phyloP scores from a whole-genome alignment of 2,888 invertebrate genomes.

The Physocephala rufipes region DNA sequence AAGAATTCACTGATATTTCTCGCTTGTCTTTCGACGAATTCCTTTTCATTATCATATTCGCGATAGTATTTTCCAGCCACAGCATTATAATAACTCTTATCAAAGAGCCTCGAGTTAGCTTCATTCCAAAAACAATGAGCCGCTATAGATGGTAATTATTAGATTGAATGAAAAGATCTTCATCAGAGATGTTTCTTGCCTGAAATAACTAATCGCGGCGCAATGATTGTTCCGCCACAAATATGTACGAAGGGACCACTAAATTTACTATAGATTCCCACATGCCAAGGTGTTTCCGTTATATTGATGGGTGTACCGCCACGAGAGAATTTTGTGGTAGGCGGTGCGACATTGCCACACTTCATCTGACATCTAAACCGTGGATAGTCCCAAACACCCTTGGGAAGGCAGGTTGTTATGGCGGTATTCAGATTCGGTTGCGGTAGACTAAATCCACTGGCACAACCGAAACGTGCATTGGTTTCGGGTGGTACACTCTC shows the following conservation, averaged over 20 bases:
- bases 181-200: slow-evolving; percentile 1
- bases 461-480: slow-evolving; percentile 29
- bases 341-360: slow-evolving; percentile 18
- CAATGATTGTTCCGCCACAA: slow-evolving; percentile 47
- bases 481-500: slow-evolving; percentile 28
- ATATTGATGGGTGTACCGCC: slow-evolving; percentile 37
- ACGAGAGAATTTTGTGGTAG: slow-evolving; percentile 33
- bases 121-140: slow-evolving; percentile 51
- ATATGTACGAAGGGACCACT: slow-evolving; percentile 30
- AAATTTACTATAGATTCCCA: slow-evolving; percentile 40
- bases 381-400: slow-evolving; percentile 14
- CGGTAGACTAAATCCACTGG: slow-evolving; percentile 15
- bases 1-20: slow-evolving; percentile 30
- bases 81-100: slow-evolving; percentile 36
- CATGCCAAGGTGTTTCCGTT: slow-evolving; percentile 47
- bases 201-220: slow-evolving; percentile 43
- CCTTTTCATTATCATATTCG: slow-evolving; percentile 30
- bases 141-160: slow-evolving; percentile 33
- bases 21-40: slow-evolving; percentile 25
- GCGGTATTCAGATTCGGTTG: not conserved
- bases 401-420: slow-evolving; percentile 7
- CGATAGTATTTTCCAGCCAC: slow-evolving; percentile 46
- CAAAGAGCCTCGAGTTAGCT: slow-evolving; percentile 24
- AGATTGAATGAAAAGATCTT: not conserved
- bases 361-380: slow-evolving; percentile 11